A percentile compares a stretch with the other conserved stretches of the same genome.
phyloP scores from a whole-genome alignment of 1,140 invertebrate species.

The Propsilocerus akamusi region DNA sequence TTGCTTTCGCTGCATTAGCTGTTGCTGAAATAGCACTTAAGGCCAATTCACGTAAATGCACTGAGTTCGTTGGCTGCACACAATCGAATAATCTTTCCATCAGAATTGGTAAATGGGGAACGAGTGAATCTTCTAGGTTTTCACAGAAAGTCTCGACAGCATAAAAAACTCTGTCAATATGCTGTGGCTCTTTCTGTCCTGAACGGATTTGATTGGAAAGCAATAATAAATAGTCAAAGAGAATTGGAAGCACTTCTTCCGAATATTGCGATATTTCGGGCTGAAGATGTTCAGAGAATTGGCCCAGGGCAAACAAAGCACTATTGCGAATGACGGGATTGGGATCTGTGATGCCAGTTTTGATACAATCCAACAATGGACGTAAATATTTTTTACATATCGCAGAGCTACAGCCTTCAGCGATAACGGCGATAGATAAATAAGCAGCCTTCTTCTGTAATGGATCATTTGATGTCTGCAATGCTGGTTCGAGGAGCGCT shows the following conservation, averaged over 20 bases:
- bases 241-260: slow-evolving; percentile 46
- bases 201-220: slow-evolving; percentile 30
- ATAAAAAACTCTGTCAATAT: slow-evolving; percentile 56
- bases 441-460: slow-evolving; percentile 49
- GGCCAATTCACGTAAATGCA: slow-evolving; percentile 41
- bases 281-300: slow-evolving; percentile 66
- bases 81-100: slow-evolving; percentile 50
- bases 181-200: slow-evolving; percentile 28
- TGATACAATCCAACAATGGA: slow-evolving; percentile 46
- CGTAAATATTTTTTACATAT: slow-evolving; percentile 52
- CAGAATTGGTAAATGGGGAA: slow-evolving; percentile 49
- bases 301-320: slow-evolving; percentile 61
- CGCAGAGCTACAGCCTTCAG: slow-evolving; percentile 63
- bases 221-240: slow-evolving; percentile 48
- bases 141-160: slow-evolving; percentile 66
- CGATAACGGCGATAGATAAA: slow-evolving; percentile 50
- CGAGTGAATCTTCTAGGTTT: slow-evolving; percentile 48
- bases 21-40: slow-evolving; percentile 48
- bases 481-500: slow-evolving; percentile 35
- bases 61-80: slow-evolving; percentile 30
- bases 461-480: slow-evolving; percentile 31
- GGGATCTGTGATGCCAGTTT: slow-evolving; percentile 44
- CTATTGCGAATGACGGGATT: slow-evolving; percentile 44
- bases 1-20: slow-evolving; percentile 48
- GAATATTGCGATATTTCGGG: slow-evolving; percentile 53